Conservation (phyloP, 2,888 invertebrate species). For the Phasia obesa region DNA sequence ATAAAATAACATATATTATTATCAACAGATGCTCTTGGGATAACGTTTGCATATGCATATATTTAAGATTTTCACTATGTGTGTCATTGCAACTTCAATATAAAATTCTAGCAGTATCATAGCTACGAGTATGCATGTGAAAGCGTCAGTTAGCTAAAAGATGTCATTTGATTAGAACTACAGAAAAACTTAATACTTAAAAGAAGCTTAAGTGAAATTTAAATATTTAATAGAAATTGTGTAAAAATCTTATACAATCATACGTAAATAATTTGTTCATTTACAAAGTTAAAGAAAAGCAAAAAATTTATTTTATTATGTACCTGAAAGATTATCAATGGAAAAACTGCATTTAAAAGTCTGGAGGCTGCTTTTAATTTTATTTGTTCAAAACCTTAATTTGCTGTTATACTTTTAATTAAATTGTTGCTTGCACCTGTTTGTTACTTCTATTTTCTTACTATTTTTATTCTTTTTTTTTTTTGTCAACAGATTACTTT, state of each 20-base stretch:
- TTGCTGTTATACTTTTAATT: neutral
- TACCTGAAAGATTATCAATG: conserved; percentile 27
- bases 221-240: neutral
- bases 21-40: neutral
- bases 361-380: neutral
- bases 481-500: neutral
- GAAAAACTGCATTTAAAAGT: conserved; percentile 27
- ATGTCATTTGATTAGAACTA: neutral
- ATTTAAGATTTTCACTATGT: neutral
- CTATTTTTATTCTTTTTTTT: neutral
- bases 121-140: neutral
- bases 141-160: neutral
- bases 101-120: neutral
- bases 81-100: neutral
- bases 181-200: conserved; percentile 4
- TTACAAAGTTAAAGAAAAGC: neutral
- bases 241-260: neutral
- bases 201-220: neutral
- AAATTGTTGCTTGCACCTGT: conserved; percentile 1
- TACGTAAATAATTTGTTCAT: neutral
- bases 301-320: neutral
- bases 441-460: neutral
- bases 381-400: neutral
- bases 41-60: neutral
- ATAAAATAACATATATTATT: neutral